These are phyloP conservation scores for Aix galericulata DNA, from an alignment of 2,113 vertebrate genomes.

Conservation along the genomic window DNA sequence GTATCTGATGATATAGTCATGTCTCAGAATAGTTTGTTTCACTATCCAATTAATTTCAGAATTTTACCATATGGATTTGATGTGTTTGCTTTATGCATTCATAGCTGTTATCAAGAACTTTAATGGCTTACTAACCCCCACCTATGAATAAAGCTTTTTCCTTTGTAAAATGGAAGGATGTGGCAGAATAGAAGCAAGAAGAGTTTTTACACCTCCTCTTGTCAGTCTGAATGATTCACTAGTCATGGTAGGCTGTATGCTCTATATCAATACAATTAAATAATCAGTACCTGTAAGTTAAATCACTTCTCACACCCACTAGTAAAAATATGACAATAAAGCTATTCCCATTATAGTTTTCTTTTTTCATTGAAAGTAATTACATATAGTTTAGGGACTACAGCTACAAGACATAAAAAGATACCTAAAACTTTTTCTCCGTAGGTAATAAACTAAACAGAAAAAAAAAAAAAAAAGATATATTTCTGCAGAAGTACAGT, in stretches of 20 bases:
- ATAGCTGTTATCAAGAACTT: conserved; percentile 54
- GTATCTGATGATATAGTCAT: background rate
- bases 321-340: conserved; percentile 81
- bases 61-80: conserved; percentile 45
- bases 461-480: conserved; percentile 50
- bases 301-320: conserved; percentile 81
- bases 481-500: conserved; percentile 42
- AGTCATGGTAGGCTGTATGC: conserved; percentile 73
- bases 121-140: conserved; percentile 51
- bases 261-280: conserved; percentile 81
- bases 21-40: conserved; percentile 39
- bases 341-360: conserved; percentile 71
- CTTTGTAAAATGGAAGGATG: conserved; percentile 60
- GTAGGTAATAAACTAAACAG: conserved; percentile 47
- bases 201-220: conserved; percentile 76
- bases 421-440: conserved; percentile 71
- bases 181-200: conserved; percentile 69
- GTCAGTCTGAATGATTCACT: conserved; percentile 79
- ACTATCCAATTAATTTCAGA: conserved; percentile 64
- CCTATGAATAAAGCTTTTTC: conserved; percentile 59
- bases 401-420: conserved; percentile 67
- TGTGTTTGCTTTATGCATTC: conserved; percentile 53
- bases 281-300: conserved; percentile 84
- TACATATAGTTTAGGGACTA: conserved; percentile 73
- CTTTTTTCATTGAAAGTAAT: conserved; percentile 74